phyloP scores from a whole-genome alignment of 1,140 invertebrate genomes.

The Drosophila micromelanica region DNA sequence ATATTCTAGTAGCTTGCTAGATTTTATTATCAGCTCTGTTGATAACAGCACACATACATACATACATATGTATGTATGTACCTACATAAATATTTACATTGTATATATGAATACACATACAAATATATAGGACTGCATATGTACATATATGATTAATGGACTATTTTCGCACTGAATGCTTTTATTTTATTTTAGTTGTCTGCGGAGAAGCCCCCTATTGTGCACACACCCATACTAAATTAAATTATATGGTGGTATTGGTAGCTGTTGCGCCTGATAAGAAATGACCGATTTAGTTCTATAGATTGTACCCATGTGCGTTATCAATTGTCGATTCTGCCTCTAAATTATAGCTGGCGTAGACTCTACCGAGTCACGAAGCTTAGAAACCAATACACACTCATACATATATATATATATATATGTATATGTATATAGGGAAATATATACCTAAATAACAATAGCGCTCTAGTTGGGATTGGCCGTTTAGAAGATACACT shows the following conservation, averaged over 20 bases:
- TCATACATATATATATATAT: too few relatives aligned
- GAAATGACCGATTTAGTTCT: slow-evolving; percentile 74
- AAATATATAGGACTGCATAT: slow-evolving; percentile 5
- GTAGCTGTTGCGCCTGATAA: slow-evolving; percentile 55
- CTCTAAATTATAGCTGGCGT: slow-evolving; percentile 54
- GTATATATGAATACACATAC: slow-evolving; percentile 9
- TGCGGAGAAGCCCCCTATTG: slow-evolving; percentile 28
- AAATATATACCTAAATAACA: background rate
- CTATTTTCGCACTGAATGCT: slow-evolving; percentile 65
- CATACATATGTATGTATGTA: background rate
- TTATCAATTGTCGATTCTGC: slow-evolving; percentile 8
- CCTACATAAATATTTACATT: slow-evolving; percentile 15
- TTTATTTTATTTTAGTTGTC: slow-evolving; percentile 34
- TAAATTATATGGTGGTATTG: background rate
- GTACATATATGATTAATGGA: slow-evolving; percentile 68
- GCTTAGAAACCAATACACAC: slow-evolving; percentile 26
- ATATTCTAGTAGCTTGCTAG: slow-evolving; percentile 31
- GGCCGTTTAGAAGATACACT: too few relatives aligned
- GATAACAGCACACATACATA: slow-evolving; percentile 40
- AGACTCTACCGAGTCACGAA: slow-evolving; percentile 57
- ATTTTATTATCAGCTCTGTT: slow-evolving; percentile 51
- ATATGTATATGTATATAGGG: background rate
- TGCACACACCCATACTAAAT: slow-evolving; percentile 3
- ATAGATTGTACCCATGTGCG: slow-evolving; percentile 30
- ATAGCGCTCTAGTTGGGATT: too few relatives aligned